Conservation (phyloP, 2,113 vertebrate genomes). For the Spea multiplicata region DNA sequence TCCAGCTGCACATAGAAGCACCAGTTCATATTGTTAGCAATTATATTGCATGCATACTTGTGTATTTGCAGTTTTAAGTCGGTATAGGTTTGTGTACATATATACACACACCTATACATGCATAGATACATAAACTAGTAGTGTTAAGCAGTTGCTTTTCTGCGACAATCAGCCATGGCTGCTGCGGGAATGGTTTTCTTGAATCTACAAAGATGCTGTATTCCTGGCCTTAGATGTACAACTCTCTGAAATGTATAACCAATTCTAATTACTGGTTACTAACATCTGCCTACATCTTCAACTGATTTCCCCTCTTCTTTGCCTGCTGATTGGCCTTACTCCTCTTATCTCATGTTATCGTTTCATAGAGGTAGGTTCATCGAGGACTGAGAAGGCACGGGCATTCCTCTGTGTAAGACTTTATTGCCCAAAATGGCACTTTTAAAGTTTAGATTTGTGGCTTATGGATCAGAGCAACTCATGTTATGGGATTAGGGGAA, state of each 20-base stretch:
- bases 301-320: too few species aligned
- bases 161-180: not conserved
- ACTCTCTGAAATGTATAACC: not conserved
- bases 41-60: conserved; percentile 69
- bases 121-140: conserved; percentile 20
- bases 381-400: too few species aligned
- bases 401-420: too few species aligned
- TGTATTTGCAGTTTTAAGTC: conserved; percentile 58
- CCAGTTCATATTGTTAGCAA: conserved; percentile 60
- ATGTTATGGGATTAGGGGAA: too few species aligned
- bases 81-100: conserved; percentile 45
- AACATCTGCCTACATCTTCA: too few species aligned
- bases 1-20: conserved; percentile 55
- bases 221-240: conserved; percentile 1
- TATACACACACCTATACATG: conserved; percentile 33
- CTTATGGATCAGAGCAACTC: too few species aligned
- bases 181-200: not conserved
- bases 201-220: conserved; percentile 13
- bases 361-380: too few species aligned
- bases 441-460: too few species aligned
- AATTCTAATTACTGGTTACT: too few species aligned
- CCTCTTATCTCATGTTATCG: too few species aligned
- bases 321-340: too few species aligned
- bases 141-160: not conserved
- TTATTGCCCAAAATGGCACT: too few species aligned